Conservation (phyloP, 2,888 invertebrate genomes). For the Mimachlamys varia region DNA sequence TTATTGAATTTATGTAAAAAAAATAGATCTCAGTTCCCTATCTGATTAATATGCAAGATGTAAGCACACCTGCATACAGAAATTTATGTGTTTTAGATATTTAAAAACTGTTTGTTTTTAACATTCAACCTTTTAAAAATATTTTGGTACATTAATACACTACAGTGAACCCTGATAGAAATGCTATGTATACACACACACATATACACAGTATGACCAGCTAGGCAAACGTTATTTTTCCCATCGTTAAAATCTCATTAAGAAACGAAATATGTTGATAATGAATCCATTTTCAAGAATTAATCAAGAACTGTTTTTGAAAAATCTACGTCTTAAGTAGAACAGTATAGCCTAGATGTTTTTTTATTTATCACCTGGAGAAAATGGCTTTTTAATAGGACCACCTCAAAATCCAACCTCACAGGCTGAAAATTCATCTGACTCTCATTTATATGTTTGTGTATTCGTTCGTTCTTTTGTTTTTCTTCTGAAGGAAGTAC, state of each 20-base stretch:
- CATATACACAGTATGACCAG: background rate
- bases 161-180: background rate
- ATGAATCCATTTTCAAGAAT: slow-evolving; percentile 31
- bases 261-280: slow-evolving; percentile 16
- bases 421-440: background rate
- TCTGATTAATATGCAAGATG: no score
- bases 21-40: no score
- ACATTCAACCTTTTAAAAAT: no score
- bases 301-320: slow-evolving; percentile 12
- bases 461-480: no score
- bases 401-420: slow-evolving; percentile 2
- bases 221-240: background rate
- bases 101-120: no score
- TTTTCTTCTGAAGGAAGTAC: no score
- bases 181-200: background rate
- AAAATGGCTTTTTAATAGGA: slow-evolving; percentile 1
- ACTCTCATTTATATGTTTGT: background rate
- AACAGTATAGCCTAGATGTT: background rate
- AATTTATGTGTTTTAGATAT: no score
- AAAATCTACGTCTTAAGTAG: background rate
- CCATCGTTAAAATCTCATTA: slow-evolving; percentile 36
- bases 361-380: background rate
- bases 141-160: background rate
- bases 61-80: no score
- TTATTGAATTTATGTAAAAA: no score